Percentiles rank a stretch among this genome's conserved stretches.
phyloP scores from a whole-genome alignment of 2,888 invertebrate genomes.

The Drosophila greeni region DNA sequence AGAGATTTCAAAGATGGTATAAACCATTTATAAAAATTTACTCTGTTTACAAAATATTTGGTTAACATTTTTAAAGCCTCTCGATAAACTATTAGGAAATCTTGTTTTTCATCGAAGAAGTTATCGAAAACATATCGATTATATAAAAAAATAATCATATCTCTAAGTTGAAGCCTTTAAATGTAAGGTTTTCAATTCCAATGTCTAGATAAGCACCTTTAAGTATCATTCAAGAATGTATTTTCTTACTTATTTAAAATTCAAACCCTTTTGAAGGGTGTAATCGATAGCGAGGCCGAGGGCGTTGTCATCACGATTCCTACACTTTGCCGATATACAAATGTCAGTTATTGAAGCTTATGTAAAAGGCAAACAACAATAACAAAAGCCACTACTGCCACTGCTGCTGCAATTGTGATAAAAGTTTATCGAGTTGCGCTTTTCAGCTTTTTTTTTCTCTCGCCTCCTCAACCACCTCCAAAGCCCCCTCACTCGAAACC shows the following conservation, averaged over 20 bases:
- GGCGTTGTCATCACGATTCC: slow-evolving; percentile 42
- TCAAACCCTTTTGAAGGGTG: slow-evolving; percentile 7
- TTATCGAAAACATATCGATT: too few species aligned
- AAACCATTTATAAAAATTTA: too few species aligned
- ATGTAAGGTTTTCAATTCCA: background rate
- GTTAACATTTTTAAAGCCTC: too few species aligned
- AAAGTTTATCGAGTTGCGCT: slow-evolving; percentile 69
- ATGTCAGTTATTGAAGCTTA: slow-evolving; percentile 46
- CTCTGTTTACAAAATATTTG: too few species aligned
- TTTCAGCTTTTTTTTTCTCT: slow-evolving; percentile 47
- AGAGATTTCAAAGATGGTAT: too few species aligned
- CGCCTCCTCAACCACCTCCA: slow-evolving; percentile 42
- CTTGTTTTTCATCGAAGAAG: too few species aligned
- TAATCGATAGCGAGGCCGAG: slow-evolving; percentile 19
- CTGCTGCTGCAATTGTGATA: slow-evolving; percentile 67
- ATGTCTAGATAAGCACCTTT: background rate
- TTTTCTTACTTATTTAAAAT: background rate
- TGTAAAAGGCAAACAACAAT: slow-evolving; percentile 39
- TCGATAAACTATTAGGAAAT: too few species aligned
- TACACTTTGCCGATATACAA: slow-evolving; percentile 35
- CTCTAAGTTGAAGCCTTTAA: background rate
- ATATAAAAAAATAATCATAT: too few species aligned
- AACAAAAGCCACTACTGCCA: slow-evolving; percentile 27
- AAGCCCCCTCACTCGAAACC: background rate
- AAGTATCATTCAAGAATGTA: background rate